These are phyloP conservation scores for Cynopterus sphinx DNA, from an alignment of 2,797 vertebrate species.

Conservation along the genomic window DNA sequence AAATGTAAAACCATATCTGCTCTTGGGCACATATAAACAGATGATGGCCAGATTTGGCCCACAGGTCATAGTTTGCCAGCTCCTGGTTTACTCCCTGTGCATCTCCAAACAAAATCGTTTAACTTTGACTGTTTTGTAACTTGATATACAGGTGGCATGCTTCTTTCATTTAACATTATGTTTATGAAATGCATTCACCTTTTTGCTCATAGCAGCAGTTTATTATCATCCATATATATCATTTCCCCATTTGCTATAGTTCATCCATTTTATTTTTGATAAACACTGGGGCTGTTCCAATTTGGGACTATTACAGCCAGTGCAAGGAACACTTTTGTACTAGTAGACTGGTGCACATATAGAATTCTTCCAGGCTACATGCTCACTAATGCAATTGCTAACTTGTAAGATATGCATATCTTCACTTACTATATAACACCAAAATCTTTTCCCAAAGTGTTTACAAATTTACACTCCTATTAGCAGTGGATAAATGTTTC, in stretches of 20 bases:
- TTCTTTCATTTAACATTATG: neutral
- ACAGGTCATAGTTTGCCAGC: neutral
- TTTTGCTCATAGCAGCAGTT: neutral
- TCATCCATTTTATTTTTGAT: neutral
- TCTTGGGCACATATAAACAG: neutral
- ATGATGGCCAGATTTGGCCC: neutral
- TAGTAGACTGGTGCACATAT: neutral
- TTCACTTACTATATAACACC: neutral
- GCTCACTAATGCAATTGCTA: neutral
- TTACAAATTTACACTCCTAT: neutral
- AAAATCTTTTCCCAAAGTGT: neutral
- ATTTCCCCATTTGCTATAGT: neutral
- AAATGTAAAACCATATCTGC: neutral
- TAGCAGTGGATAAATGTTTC: neutral
- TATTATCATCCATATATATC: neutral
- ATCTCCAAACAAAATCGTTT: neutral
- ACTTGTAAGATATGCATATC: fast-evolving
- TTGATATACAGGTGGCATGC: neutral
- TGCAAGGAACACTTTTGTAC: no score
- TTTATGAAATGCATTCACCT: neutral
- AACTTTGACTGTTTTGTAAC: neutral
- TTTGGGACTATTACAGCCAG: neutral
- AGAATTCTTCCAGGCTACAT: neutral
- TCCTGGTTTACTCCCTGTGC: neutral
- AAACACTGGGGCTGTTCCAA: neutral